A percentile compares a stretch with the other conserved stretches of the same genome.
phyloP scores from a whole-genome alignment of 2,113 vertebrate genomes.

The Mormoops blainvillei region DNA sequence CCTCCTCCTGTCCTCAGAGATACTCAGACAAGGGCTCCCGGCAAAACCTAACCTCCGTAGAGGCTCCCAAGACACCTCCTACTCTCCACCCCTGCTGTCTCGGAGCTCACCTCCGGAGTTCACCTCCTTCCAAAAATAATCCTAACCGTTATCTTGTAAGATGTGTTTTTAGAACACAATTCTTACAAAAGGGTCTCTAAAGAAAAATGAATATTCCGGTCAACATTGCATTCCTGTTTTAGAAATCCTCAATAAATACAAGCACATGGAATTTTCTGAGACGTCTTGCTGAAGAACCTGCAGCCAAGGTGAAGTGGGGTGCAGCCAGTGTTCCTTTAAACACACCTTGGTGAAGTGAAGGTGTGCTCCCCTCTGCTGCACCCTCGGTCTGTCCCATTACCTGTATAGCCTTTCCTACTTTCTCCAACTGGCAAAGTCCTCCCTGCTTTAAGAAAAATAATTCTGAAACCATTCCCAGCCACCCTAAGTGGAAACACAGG shows the following conservation, averaged over 20 bases:
- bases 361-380: fast-evolving
- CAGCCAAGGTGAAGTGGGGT: neutral
- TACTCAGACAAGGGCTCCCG: no score
- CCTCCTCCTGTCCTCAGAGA: neutral
- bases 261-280: neutral
- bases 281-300: neutral
- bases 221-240: neutral
- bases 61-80: neutral
- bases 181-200: neutral
- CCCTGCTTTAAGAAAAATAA: neutral
- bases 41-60: neutral
- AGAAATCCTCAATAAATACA: neutral
- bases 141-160: neutral
- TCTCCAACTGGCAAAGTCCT: neutral
- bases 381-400: no score
- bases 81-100: neutral
- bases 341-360: neutral
- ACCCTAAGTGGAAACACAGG: neutral
- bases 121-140: neutral
- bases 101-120: neutral
- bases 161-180: neutral
- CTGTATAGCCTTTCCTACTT: neutral
- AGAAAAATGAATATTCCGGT: neutral
- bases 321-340: neutral
- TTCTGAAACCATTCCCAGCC: neutral